Evolutionary conservation across 2,797 vertebrate species (phyloP).

Genomic region (Eremophila alpestris): DNA sequence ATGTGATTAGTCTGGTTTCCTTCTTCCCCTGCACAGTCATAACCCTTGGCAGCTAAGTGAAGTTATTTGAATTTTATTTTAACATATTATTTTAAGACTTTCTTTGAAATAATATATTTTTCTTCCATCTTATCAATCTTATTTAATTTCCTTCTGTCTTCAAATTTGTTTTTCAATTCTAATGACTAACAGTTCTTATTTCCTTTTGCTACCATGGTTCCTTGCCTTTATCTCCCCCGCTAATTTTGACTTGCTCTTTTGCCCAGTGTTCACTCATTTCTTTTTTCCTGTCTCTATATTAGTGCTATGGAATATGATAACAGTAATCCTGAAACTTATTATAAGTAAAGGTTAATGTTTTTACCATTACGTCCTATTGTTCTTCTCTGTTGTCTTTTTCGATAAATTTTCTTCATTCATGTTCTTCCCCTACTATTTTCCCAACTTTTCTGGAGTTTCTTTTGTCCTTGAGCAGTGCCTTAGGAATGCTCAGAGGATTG

Average conservation of each 20-base stretch:
- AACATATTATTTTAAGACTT: not conserved
- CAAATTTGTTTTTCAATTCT: not conserved
- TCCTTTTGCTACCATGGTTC: not conserved
- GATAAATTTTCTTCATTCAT: not conserved
- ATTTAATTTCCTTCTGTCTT: not conserved
- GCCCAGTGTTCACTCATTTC: not conserved
- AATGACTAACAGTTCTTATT: not conserved
- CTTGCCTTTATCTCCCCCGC: not conserved
- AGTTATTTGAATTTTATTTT: not conserved
- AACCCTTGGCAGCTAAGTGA: not conserved
- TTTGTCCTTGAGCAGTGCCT: not conserved
- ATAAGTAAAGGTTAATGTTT: not conserved
- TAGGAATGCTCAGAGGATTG: not conserved
- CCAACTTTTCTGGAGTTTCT: not conserved
- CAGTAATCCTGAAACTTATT: not conserved
- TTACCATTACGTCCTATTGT: not conserved
- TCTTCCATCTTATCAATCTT: not conserved
- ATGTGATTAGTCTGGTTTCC: not conserved
- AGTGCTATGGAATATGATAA: not conserved
- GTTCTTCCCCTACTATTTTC: not conserved
- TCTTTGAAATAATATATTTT: not conserved
- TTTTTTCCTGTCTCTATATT: not conserved
- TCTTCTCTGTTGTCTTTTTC: not conserved
- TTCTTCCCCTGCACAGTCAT: not conserved
- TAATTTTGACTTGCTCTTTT: not conserved